These are phyloP conservation scores for Delphinus delphis DNA, from an alignment of 2,113 vertebrate genomes.

Conservation along the genomic window DNA sequence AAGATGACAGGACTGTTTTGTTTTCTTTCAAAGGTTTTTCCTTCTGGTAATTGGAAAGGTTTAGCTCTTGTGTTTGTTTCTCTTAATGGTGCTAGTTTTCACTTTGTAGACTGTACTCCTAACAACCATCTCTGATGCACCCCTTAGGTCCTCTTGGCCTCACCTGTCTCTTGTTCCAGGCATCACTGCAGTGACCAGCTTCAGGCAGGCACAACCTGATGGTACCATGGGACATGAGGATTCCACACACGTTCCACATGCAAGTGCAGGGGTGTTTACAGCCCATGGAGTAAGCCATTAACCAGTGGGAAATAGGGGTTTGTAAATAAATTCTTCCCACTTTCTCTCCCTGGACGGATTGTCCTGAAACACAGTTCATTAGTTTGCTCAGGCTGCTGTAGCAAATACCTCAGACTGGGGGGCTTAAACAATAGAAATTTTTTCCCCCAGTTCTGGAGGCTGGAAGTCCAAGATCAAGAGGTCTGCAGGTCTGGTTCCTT, in stretches of 20 bases:
- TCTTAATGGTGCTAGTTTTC: not conserved
- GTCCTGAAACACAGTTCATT: not conserved
- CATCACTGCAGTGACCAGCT: accelerated
- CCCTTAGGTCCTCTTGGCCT: not conserved
- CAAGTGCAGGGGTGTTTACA: not conserved
- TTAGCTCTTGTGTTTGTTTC: not conserved
- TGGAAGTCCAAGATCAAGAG: not conserved
- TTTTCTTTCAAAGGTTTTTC: not conserved
- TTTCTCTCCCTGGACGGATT: not conserved
- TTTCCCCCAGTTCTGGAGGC: not conserved
- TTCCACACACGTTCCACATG: accelerated
- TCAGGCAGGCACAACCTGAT: not conserved
- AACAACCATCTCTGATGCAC: not conserved
- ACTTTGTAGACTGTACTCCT: not conserved
- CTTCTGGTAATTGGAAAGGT: not conserved
- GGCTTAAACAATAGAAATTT: not conserved
- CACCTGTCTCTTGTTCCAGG: not conserved
- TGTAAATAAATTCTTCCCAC: not conserved
- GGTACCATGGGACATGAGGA: not conserved
- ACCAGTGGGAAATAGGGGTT: not conserved
- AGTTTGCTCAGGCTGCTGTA: not conserved
- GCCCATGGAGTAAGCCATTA: no score
- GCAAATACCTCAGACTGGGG: not conserved
- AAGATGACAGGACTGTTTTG: not conserved
- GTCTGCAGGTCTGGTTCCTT: not conserved